Conservation (phyloP, 1,140 invertebrate species). For the Callitettix versicolor region DNA sequence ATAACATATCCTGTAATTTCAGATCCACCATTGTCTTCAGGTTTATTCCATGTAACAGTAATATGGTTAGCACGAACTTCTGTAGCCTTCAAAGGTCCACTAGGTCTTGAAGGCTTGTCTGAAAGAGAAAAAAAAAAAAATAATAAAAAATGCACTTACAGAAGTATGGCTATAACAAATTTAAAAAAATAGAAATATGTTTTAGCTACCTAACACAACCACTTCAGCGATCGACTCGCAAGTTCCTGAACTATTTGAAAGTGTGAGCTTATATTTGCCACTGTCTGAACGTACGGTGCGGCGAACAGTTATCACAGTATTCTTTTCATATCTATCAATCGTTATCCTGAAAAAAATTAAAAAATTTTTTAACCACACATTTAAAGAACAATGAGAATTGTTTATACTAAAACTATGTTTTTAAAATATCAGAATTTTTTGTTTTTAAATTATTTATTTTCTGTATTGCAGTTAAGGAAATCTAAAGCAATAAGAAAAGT, state of each 20-base stretch:
- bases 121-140: conserved; percentile 17
- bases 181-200: neutral
- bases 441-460: no score
- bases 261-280: conserved; percentile 76
- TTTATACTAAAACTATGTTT: no score
- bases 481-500: no score
- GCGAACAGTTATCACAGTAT: conserved; percentile 82
- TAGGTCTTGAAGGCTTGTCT: conserved; percentile 77
- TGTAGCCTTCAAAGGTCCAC: conserved; percentile 73
- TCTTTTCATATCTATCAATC: conserved; percentile 81
- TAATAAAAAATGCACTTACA: conserved; percentile 7
- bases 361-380: no score
- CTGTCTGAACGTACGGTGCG: conserved; percentile 77
- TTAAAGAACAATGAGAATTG: no score
- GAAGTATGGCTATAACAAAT: conserved; percentile 1
- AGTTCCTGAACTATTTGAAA: conserved; percentile 75
- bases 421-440: no score
- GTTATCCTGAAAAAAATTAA: conserved; percentile 45
- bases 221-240: conserved; percentile 77
- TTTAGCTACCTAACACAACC: conserved; percentile 63
- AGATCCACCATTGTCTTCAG: conserved; percentile 85
- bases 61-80: conserved; percentile 84
- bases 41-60: conserved; percentile 91
- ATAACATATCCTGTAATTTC: conserved; percentile 91
- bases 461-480: no score